Percentiles rank a stretch among this genome's conserved stretches.
Conservation (phyloP, 2,888 invertebrate species). For the Athrips mouffetella region DNA sequence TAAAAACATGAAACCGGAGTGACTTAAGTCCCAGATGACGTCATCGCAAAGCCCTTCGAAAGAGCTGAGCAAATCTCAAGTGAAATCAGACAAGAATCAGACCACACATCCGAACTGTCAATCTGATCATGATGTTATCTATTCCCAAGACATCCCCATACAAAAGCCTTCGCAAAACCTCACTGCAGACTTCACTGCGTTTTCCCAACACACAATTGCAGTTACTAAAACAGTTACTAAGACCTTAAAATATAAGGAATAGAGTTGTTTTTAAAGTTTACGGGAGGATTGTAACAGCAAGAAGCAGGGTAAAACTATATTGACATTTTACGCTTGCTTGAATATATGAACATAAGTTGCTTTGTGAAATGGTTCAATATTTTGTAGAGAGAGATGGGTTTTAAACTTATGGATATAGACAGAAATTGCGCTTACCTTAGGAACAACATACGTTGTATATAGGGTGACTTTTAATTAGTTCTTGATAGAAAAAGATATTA, state of each 20-base stretch:
- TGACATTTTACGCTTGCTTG: constrained; percentile 10
- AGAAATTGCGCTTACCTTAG: too few relatives aligned
- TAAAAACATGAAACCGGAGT: not conserved
- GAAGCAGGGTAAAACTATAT: not conserved
- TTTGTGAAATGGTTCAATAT: not conserved
- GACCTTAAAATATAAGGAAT: not conserved
- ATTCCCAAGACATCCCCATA: constrained; percentile 1
- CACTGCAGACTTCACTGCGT: not conserved
- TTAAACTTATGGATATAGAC: not conserved
- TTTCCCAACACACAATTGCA: not conserved
- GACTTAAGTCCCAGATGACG: constrained; percentile 9
- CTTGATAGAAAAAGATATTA: too few relatives aligned
- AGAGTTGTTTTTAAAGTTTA: not conserved
- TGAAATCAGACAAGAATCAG: not conserved
- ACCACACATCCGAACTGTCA: constrained; percentile 19
- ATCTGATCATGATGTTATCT: constrained; percentile 14
- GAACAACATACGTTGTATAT: too few relatives aligned
- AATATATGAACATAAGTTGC: not conserved
- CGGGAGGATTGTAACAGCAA: not conserved
- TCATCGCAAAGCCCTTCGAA: constrained; percentile 9
- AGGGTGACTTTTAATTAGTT: too few relatives aligned
- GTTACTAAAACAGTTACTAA: not conserved
- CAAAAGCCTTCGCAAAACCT: constrained; percentile 2
- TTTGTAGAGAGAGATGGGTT: not conserved
- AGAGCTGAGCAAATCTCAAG: not conserved